These are phyloP conservation scores for Dioctria rufipes DNA, from an alignment of 2,888 invertebrate genomes.

Conservation along the genomic window DNA sequence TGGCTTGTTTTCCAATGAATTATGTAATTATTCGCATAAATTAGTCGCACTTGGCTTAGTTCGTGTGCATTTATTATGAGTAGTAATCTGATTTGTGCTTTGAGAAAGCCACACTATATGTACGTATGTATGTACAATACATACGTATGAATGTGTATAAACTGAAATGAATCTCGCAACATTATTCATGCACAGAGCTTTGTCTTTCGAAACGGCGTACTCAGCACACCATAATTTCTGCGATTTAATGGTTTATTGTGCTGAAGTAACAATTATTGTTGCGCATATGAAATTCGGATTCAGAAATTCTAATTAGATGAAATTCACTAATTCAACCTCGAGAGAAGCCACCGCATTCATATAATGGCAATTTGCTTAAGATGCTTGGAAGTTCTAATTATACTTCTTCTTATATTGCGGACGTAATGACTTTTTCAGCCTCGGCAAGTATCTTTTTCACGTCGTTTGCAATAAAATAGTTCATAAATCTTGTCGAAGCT, in stretches of 20 bases:
- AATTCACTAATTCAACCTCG: neutral
- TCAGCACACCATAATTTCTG: conserved; percentile 17
- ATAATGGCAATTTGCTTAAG: too few relatives aligned
- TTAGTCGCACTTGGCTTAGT: conserved; percentile 12
- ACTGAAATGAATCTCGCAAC: neutral
- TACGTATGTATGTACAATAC: too few relatives aligned
- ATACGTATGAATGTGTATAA: too few relatives aligned
- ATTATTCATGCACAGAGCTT: neutral
- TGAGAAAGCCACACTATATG: neutral
- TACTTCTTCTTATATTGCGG: too few relatives aligned
- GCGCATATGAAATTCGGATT: neutral
- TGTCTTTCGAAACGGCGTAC: conserved; percentile 6
- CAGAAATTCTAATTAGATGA: neutral
- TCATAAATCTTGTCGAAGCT: too few relatives aligned
- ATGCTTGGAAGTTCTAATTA: too few relatives aligned
- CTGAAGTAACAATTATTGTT: neutral
- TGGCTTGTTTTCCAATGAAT: neutral
- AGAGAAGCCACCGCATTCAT: neutral
- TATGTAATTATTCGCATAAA: conserved; percentile 16
- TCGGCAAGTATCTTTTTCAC: too few relatives aligned
- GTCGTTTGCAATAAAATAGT: too few relatives aligned
- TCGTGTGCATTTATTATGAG: conserved; percentile 10
- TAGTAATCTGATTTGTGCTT: neutral
- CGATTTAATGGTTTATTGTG: conserved; percentile 16
- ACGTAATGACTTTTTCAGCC: too few relatives aligned